Percentiles rank a stretch among this genome's conserved stretches.
These are phyloP conservation scores for Cetoscarus ocellatus DNA, from an alignment of 2,797 vertebrate species.

Conservation along the genomic window DNA sequence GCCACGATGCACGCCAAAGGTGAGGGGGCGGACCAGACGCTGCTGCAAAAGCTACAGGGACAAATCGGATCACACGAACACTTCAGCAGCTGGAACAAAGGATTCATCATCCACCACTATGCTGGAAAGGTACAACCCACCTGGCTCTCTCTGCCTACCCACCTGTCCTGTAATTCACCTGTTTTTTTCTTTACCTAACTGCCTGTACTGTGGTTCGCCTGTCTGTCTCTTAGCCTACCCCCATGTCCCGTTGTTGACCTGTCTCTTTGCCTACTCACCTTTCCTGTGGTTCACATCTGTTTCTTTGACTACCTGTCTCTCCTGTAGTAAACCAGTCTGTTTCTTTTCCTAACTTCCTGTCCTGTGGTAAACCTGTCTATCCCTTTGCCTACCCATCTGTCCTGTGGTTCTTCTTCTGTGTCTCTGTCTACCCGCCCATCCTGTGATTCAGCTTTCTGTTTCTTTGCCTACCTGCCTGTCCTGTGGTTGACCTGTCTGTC, in stretches of 20 bases:
- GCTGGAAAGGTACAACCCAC: constrained; percentile 91
- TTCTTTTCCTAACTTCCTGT: not conserved
- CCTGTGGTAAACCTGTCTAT: not conserved
- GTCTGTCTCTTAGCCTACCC: not conserved
- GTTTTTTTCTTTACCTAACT: not conserved
- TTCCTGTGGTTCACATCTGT: not conserved
- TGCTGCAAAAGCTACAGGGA: constrained; percentile 96
- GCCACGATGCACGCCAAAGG: constrained; percentile 99
- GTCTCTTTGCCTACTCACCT: not conserved
- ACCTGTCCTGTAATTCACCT: not conserved
- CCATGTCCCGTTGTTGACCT: not conserved
- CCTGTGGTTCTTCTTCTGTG: not conserved
- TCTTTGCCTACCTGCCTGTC: not conserved
- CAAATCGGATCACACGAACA: constrained; percentile 96
- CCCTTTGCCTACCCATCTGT: not conserved
- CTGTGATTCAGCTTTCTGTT: not conserved
- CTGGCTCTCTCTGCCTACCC: not conserved
- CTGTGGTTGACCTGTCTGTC: not conserved
- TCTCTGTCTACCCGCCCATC: not conserved
- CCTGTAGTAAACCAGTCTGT: not conserved
- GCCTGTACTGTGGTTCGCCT: not conserved
- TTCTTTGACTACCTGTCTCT: not conserved
- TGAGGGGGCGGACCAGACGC: constrained; percentile 96
- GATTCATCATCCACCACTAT: constrained; percentile 99
- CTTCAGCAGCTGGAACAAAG: constrained; percentile 99